Evolutionary conservation across 2,797 vertebrate species (phyloP).

Genomic region (Cyprinella venusta): DNA sequence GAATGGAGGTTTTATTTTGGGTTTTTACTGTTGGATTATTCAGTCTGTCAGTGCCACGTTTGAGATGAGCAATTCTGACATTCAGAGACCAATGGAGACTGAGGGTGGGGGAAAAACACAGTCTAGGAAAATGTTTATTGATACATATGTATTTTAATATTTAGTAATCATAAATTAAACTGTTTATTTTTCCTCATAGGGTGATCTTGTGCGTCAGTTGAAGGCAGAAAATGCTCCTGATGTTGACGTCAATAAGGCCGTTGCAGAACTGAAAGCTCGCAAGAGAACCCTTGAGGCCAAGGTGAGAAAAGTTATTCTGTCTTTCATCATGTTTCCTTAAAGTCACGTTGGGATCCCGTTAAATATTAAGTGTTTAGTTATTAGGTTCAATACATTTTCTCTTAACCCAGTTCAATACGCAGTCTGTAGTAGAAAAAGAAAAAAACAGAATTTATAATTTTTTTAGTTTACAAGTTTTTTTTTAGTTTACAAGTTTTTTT

Average conservation of each 20-base stretch:
- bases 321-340: background rate
- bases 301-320: slow-evolving; percentile 70
- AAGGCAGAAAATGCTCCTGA: slow-evolving; percentile 92
- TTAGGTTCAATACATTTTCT: background rate
- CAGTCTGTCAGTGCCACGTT: slow-evolving; percentile 57
- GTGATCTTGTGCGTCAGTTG: slow-evolving; percentile 91
- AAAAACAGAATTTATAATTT: too few relatives aligned
- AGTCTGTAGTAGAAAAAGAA: too few relatives aligned
- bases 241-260: slow-evolving; percentile 91
- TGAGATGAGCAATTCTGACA: slow-evolving; percentile 21
- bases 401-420: background rate
- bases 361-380: background rate
- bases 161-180: background rate
- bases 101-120: background rate
- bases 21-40: background rate
- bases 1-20: background rate
- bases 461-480: too few relatives aligned
- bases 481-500: too few relatives aligned
- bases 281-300: slow-evolving; percentile 92
- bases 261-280: slow-evolving; percentile 94
- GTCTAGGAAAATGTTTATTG: too few relatives aligned
- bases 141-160: background rate
- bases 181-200: slow-evolving; percentile 72
- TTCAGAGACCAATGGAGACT: background rate
- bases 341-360: background rate